These are phyloP conservation scores for Phalacrocorax carbo DNA, from an alignment of 2,113 vertebrate genomes.

Conservation along the genomic window DNA sequence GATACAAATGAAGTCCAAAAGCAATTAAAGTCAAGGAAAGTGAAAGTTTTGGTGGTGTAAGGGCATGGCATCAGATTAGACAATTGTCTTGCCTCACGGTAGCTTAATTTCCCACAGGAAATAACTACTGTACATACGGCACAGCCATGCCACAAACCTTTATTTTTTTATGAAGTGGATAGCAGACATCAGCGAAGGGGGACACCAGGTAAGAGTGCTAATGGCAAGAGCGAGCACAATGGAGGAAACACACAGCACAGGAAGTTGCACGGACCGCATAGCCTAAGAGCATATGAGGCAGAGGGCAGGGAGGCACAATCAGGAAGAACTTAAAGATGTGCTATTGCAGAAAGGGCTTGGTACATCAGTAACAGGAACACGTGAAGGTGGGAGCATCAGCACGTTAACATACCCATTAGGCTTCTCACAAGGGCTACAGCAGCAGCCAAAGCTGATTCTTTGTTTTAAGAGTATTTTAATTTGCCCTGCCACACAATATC, in stretches of 20 bases:
- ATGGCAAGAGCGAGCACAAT: background rate
- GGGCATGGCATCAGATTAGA: background rate
- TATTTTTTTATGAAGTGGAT: background rate
- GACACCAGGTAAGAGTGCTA: background rate
- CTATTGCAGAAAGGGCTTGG: background rate
- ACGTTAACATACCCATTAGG: accelerated
- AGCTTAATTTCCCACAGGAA: background rate
- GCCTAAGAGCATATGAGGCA: accelerated
- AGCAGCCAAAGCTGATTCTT: background rate
- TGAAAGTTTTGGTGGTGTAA: background rate
- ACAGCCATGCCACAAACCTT: background rate
- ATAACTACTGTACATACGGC: background rate
- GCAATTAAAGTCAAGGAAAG: background rate
- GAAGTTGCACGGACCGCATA: accelerated
- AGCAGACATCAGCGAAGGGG: background rate
- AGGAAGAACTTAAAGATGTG: background rate
- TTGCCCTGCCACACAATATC: background rate
- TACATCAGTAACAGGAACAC: accelerated
- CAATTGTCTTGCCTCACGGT: background rate
- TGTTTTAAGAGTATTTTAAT: background rate
- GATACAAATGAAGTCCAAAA: background rate
- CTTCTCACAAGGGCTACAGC: background rate
- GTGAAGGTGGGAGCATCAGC: background rate
- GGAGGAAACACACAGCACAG: background rate
- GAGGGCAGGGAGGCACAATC: background rate